Base-by-base conservation (phyloP, 2,113 vertebrate genomes). In the Myanophis thanlyinensis region DNA sequence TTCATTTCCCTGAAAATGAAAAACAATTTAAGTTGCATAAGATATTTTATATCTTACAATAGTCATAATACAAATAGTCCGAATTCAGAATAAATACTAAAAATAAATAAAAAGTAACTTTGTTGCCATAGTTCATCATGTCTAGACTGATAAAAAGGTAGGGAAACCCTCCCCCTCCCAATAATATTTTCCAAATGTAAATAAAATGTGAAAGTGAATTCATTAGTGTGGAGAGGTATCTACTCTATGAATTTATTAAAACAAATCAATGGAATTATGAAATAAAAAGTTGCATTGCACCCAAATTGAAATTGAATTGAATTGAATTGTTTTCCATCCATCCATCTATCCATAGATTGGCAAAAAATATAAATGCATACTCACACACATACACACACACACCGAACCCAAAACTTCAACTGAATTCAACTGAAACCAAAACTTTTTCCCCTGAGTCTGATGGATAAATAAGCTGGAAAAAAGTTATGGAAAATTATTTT, bases 1-100 rank as follows among this genome's bases (percentile, higher is more conserved):
- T 95, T 91, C 88, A 93, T 94, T 93, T 88, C 85, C n/a, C 92
- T 96, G 95, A 97, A 96, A 96, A 95, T 96, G 95, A 95, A 91
- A 89, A 52, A 93, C 94, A 93, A 90, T 97, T 97, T 93, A 62
- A 49, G 44, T 95, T 95, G 89, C 90, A 94, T 93, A 94, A 62
- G 54, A 56, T 93, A 90, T 49, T 95, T 97, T 96, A 96, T 96
- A 96, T 93, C 95, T n/a, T n/a, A n/a, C n/a, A n/a, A n/a, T n/a
- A n/a, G n/a, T n/a, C n/a, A n/a, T n/a, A n/a, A 95, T 2, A 62
- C 54, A 96, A 93, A 4, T 87, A 92, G 30, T 0, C 0, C 0
- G 93, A 54, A 88, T 86, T 84, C 4, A 54, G 89, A 91, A 56
- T 1, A 3, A 89, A 89, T 23, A 52, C 5, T 13, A 5, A 52